These are phyloP conservation scores for Chlorocebus sabaeus DNA, from an alignment of 2,113 vertebrate species.

Conservation along the genomic window DNA sequence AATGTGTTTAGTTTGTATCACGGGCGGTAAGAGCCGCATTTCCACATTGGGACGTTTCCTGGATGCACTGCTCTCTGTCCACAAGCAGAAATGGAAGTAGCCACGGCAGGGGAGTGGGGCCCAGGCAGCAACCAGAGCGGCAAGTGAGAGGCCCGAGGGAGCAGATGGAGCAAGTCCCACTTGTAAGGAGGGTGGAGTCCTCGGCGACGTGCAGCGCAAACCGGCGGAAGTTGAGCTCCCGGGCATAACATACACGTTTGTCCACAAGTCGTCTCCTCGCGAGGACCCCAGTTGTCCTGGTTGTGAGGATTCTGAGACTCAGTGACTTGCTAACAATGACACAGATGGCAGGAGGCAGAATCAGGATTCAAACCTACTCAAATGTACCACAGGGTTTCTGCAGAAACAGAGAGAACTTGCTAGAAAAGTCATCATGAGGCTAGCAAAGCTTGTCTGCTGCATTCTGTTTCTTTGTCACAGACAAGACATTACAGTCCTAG, in stretches of 20 bases:
- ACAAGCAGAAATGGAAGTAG: background rate
- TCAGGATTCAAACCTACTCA: background rate
- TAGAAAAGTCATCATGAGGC: background rate
- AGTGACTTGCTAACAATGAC: background rate
- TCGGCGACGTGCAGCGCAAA: background rate
- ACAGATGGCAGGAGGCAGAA: background rate
- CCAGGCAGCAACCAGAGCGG: background rate
- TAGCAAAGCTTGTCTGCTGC: background rate
- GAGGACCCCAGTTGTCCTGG: background rate
- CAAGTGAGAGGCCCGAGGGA: background rate
- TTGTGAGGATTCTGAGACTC: background rate
- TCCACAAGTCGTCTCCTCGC: background rate
- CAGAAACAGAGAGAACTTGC: background rate
- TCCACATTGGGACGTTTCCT: background rate
- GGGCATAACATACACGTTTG: background rate
- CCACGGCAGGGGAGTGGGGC: background rate
- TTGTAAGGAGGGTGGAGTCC: background rate
- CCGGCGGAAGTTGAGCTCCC: accelerated
- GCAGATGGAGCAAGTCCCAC: background rate
- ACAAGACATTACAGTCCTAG: background rate
- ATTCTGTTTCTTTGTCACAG: background rate
- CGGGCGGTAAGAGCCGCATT: background rate
- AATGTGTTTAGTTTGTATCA: background rate
- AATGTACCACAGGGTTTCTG: background rate
- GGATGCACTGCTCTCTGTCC: background rate